Evolutionary conservation across 2,888 invertebrate species (phyloP).

Genomic region (Cantharis flavilabris): DNA sequence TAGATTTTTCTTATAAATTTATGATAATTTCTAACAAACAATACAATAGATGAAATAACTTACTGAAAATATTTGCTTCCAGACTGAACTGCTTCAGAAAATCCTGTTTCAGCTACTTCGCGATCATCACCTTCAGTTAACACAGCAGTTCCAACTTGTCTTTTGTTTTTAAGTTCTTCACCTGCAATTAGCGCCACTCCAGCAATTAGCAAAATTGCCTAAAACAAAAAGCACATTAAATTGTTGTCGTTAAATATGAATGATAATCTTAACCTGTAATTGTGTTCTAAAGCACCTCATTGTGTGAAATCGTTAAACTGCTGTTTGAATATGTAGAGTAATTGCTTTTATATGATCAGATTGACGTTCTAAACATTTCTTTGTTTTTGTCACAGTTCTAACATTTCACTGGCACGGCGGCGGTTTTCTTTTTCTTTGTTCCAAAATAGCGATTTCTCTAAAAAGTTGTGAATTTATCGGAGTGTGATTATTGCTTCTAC

Average conservation of each 20-base stretch:
- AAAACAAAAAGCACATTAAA: background rate
- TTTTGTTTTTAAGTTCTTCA: conserved; percentile 22
- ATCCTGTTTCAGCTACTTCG: conserved; percentile 21
- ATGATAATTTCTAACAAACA: background rate
- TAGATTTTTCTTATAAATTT: background rate
- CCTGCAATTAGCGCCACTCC: conserved; percentile 7
- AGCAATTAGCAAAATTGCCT: conserved; percentile 9
- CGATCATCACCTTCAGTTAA: conserved; percentile 14
- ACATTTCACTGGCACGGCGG: conserved; percentile 30
- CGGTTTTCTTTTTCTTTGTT: conserved; percentile 29
- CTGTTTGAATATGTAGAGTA: background rate
- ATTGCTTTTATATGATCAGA: conserved; percentile 28
- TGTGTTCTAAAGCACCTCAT: conserved; percentile 12
- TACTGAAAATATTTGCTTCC: conserved; percentile 60
- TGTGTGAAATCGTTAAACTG: conserved; percentile 3
- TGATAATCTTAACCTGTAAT: conserved; percentile 14
- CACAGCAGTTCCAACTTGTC: conserved; percentile 25
- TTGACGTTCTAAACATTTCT: conserved; percentile 23
- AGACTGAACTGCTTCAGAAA: conserved; percentile 37
- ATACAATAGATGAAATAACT: conserved; percentile 38
- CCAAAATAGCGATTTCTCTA: conserved; percentile 27
- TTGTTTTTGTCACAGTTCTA: conserved; percentile 33
- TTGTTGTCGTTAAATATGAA: background rate
- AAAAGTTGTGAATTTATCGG: conserved; percentile 22
- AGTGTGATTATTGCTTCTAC: conserved; percentile 23